Percentiles rank a stretch among this genome's conserved stretches.
Conservation (phyloP, 2,888 invertebrate genomes). For the Leptothorax acervorum region DNA sequence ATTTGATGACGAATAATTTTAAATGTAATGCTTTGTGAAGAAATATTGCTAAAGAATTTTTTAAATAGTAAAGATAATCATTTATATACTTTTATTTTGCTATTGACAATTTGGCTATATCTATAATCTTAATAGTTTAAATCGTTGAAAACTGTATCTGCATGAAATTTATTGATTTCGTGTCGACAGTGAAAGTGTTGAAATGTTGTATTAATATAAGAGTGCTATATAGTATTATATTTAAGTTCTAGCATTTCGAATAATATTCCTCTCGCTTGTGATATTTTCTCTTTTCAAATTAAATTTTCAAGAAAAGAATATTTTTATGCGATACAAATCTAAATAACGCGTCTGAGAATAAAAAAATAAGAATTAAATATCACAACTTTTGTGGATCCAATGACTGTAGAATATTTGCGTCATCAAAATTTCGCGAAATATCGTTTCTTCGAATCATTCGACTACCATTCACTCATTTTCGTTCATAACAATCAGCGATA, state of each 20-base stretch:
- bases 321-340: not conserved
- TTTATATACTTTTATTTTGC: no score
- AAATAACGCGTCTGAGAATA: not conserved
- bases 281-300: not conserved
- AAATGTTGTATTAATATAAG: not conserved
- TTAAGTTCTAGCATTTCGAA: not conserved
- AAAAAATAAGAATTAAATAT: not conserved
- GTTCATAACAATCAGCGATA: constrained; percentile 25
- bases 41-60: not conserved
- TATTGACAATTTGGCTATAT: no score
- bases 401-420: not conserved
- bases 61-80: no score
- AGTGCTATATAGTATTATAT: not conserved
- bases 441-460: constrained; percentile 33
- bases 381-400: not conserved
- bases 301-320: not conserved
- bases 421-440: constrained; percentile 3
- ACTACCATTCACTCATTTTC: constrained; percentile 20
- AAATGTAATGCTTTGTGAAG: not conserved
- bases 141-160: no score
- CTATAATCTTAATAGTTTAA: no score
- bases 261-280: not conserved
- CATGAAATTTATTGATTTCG: no score
- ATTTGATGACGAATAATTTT: not conserved
- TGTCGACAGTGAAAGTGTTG: no score